Evolutionary conservation across 2,888 invertebrate species (phyloP).

Genomic region (Masnerella sp.): DNA sequence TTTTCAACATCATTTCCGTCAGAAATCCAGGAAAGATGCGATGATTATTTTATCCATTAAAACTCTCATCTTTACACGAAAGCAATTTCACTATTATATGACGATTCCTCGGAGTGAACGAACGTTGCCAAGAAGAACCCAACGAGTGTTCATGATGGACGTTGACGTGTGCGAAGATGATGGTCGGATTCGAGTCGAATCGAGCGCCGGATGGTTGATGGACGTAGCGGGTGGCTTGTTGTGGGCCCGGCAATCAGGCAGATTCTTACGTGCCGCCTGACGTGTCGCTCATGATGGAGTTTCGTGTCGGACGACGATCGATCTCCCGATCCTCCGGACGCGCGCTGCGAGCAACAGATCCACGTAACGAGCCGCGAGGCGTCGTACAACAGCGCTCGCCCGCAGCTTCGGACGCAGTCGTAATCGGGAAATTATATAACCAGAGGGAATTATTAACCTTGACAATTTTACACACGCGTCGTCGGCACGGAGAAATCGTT

Average conservation of each 20-base stretch:
- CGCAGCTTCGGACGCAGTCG: conserved; percentile 54
- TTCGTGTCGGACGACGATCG: conserved; percentile 71
- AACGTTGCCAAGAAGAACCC: too few species aligned
- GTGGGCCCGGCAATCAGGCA: conserved; percentile 72
- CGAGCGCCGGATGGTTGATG: conserved; percentile 69
- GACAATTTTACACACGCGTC: conserved; percentile 38
- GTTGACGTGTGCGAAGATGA: conserved; percentile 58
- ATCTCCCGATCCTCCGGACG: conserved; percentile 70
- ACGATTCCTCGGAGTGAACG: too few species aligned
- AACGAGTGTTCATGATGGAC: conserved; percentile 37
- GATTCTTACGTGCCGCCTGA: conserved; percentile 73
- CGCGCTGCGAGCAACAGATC: conserved; percentile 66
- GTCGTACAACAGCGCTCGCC: conserved; percentile 53
- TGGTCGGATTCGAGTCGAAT: conserved; percentile 49
- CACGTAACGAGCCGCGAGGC: conserved; percentile 61
- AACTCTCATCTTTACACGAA: too few species aligned
- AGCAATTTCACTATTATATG: too few species aligned
- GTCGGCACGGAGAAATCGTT: conserved; percentile 12
- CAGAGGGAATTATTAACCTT: conserved; percentile 64
- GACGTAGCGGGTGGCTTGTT: conserved; percentile 76
- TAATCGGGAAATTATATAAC: conserved; percentile 68
- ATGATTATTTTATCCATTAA: too few species aligned
- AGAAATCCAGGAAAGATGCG: too few species aligned
- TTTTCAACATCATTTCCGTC: too few species aligned
- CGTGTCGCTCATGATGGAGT: conserved; percentile 76